Conservation (phyloP, 1,140 invertebrate genomes). For the Brachionus calyciflorus region DNA sequence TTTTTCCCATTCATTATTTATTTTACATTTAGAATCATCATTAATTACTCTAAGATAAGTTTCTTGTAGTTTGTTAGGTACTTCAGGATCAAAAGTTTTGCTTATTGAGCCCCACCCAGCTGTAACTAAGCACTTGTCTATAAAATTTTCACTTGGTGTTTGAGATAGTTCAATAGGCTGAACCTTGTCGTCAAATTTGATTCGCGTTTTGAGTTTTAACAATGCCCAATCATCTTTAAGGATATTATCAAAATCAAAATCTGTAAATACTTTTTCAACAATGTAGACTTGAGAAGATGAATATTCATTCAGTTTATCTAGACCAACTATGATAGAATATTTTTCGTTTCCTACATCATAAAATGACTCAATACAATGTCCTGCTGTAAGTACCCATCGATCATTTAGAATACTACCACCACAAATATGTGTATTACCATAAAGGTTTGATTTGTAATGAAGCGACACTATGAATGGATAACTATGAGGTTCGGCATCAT, state of each 20-base stretch:
- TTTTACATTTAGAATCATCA: no score
- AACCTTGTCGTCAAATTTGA: not conserved
- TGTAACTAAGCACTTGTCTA: not conserved
- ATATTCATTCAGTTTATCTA: not conserved
- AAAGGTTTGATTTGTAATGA: not conserved
- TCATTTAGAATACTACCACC: not conserved
- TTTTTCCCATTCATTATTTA: no score
- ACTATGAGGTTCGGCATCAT: conserved; percentile 1
- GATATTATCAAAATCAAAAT: not conserved
- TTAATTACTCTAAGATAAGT: no score
- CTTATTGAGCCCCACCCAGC: conserved; percentile 25
- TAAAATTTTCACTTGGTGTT: not conserved
- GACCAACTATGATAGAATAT: not conserved
- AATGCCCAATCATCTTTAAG: not conserved
- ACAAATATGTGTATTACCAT: not conserved
- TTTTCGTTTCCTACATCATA: not conserved
- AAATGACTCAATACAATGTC: not conserved
- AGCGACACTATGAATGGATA: conserved; percentile 1
- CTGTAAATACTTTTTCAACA: not conserved
- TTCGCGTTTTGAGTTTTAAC: not conserved
- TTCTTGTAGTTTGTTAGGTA: no score
- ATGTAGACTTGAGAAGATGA: not conserved
- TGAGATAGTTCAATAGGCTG: not conserved
- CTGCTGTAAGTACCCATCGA: conserved; percentile 3
- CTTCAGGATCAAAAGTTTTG: not conserved